phyloP scores from a whole-genome alignment of 2,797 vertebrate genomes.

The Anomalospiza imberbis region DNA sequence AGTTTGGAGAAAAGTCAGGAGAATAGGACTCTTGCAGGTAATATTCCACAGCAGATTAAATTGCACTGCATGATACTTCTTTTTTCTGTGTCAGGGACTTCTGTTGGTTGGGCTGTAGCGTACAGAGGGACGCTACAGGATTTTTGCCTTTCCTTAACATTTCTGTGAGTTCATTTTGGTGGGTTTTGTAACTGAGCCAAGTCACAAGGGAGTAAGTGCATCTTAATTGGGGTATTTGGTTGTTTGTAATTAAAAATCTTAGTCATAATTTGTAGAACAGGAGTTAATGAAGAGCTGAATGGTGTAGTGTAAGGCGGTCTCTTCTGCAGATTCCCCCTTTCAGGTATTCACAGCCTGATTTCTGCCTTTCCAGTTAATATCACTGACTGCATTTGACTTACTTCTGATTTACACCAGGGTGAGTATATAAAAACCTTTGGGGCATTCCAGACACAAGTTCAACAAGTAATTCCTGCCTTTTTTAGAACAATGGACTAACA shows the following conservation, averaged over 20 bases:
- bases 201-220: background rate
- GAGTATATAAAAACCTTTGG: background rate
- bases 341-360: background rate
- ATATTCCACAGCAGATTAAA: background rate
- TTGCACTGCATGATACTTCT: background rate
- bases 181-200: background rate
- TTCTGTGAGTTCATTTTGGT: background rate
- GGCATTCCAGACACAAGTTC: background rate
- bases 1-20: background rate
- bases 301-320: background rate
- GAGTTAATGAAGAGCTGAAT: background rate
- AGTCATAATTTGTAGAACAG: background rate
- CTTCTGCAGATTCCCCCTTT: background rate
- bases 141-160: background rate
- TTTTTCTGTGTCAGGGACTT: background rate
- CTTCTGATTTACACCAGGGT: background rate
- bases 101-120: accelerated
- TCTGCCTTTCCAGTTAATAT: background rate
- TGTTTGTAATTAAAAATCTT: background rate
- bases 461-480: background rate
- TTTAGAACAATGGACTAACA: background rate
- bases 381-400: background rate
- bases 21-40: background rate
- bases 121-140: background rate
- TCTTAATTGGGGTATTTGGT: background rate